phyloP scores from a whole-genome alignment of 2,113 vertebrate genomes.

The Takifugu bimaculatus region DNA sequence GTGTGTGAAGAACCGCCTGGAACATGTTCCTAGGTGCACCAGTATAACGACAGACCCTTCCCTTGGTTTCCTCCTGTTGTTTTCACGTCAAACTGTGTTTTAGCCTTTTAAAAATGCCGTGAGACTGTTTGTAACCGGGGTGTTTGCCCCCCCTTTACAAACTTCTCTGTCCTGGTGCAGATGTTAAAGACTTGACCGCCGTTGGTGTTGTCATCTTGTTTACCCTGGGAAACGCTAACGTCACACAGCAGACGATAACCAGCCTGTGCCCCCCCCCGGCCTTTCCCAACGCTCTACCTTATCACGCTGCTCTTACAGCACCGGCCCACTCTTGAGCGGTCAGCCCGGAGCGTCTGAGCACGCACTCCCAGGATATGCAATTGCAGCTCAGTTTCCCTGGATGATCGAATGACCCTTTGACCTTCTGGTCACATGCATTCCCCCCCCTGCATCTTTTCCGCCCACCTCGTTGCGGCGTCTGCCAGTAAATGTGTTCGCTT shows the following conservation, averaged over 20 bases:
- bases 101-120: constrained; percentile 1
- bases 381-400: neutral
- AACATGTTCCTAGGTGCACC: constrained; percentile 28
- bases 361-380: no score
- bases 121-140: neutral
- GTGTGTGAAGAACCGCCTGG: constrained; percentile 9
- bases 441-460: constrained; percentile 15
- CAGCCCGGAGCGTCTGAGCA: no score
- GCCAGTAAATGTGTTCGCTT: constrained; percentile 13
- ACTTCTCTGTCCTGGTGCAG: no score
- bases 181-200: no score
- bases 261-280: no score
- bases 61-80: neutral
- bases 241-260: no score
- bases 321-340: neutral
- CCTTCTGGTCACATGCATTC: constrained; percentile 10
- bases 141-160: neutral
- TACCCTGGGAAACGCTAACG: no score
- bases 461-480: constrained; percentile 20
- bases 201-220: no score
- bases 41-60: neutral
- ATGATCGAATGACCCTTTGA: constrained; percentile 7
- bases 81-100: constrained; percentile 14
- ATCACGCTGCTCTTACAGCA: neutral
- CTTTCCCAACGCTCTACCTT: neutral